These are phyloP conservation scores for Paramormyrops hopkinsi DNA, from an alignment of 2,797 vertebrate genomes.

Conservation along the genomic window DNA sequence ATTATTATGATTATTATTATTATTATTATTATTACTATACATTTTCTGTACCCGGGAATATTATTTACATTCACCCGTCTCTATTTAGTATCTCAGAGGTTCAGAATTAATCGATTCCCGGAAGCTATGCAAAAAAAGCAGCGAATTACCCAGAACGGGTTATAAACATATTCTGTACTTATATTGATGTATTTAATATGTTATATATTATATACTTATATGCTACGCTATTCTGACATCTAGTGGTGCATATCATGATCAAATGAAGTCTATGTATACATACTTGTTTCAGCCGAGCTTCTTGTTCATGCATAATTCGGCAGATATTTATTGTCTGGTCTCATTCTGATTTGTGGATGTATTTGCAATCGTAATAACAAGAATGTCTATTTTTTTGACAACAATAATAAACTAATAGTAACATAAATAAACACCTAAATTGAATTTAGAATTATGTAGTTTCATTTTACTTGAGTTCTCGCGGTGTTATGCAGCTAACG, in stretches of 20 bases:
- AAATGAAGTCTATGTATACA: no score
- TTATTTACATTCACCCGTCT: neutral
- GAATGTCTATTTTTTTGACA: neutral
- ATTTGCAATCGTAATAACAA: neutral
- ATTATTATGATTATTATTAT: neutral
- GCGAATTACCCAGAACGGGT: neutral
- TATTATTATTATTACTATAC: neutral
- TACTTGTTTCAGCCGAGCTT: neutral
- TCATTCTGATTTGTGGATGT: neutral
- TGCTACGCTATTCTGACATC: neutral
- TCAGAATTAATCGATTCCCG: neutral
- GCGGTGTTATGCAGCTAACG: constrained; percentile 9
- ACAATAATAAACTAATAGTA: neutral
- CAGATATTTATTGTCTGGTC: neutral
- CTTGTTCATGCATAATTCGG: neutral
- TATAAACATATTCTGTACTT: neutral
- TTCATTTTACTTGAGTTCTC: constrained; percentile 14
- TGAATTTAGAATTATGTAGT: neutral
- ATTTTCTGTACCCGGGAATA: neutral
- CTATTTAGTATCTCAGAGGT: neutral
- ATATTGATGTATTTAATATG: neutral
- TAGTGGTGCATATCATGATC: neutral
- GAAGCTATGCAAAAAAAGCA: neutral
- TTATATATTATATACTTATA: neutral
- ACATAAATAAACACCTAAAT: neutral